These are phyloP conservation scores for Geodia barretti DNA, from an alignment of 37 sponge, comb jelly and placozoan genomes.

Conservation along the genomic window DNA sequence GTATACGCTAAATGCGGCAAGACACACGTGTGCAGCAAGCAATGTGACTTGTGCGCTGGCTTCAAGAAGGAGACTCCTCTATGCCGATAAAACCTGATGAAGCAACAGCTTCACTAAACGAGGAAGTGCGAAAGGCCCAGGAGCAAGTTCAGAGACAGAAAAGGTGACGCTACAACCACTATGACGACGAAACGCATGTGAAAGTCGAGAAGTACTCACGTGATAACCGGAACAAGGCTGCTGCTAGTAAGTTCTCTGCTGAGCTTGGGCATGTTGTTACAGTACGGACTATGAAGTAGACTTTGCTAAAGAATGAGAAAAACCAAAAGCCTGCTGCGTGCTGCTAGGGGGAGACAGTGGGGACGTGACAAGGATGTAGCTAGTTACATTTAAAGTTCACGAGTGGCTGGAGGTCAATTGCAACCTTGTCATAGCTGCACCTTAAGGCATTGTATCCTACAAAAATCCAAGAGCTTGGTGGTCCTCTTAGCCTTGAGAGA, in stretches of 20 bases:
- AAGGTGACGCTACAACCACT: no score
- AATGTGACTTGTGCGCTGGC: no score
- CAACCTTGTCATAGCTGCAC: slow-evolving; percentile 23
- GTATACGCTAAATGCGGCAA: no score
- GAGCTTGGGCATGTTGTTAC: background rate
- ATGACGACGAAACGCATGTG: no score
- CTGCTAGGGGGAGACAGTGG: background rate
- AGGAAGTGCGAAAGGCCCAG: no score
- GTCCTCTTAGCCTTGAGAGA: background rate
- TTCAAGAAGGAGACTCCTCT: no score
- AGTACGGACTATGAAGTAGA: background rate
- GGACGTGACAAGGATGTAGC: background rate
- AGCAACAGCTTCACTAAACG: no score
- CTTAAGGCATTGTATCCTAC: slow-evolving; percentile 13
- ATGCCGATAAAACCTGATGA: no score
- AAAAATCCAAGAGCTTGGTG: slow-evolving; percentile 30
- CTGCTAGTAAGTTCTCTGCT: background rate
- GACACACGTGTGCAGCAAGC: no score
- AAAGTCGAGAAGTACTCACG: background rate
- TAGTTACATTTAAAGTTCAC: background rate
- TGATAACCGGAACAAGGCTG: background rate
- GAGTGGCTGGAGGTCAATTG: slow-evolving; percentile 22
- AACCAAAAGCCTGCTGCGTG: background rate
- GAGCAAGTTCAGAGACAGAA: no score
- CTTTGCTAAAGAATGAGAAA: background rate